Conservation (phyloP, 2,113 vertebrate species). For the Ursus arctos region DNA sequence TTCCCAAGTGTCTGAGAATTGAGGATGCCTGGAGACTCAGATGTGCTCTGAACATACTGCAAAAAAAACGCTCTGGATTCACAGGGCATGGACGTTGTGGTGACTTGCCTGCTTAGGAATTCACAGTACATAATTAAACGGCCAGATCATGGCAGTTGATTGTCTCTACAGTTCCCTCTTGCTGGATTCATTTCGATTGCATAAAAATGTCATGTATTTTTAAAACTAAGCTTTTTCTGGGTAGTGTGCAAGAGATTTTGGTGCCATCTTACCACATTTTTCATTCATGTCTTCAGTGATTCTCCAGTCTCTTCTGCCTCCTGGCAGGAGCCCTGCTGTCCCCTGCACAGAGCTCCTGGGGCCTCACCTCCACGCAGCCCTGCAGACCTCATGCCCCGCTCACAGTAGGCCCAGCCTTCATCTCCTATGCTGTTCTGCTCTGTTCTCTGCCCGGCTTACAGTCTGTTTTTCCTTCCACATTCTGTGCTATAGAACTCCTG, state of each 20-base stretch:
- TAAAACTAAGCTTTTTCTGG: background rate
- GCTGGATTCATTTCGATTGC: background rate
- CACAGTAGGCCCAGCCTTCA: background rate
- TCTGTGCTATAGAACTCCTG: background rate
- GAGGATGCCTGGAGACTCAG: background rate
- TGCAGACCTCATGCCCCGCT: no score
- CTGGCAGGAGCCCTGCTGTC: rapidly evolving
- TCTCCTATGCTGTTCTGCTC: background rate
- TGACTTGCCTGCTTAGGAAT: constrained; percentile 17
- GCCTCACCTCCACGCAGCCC: rapidly evolving
- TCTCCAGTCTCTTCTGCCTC: background rate
- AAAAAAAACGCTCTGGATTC: background rate
- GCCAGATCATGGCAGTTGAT: background rate
- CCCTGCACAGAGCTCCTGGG: background rate
- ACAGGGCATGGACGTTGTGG: background rate
- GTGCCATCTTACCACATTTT: background rate
- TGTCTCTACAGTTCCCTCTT: background rate
- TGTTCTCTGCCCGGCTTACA: background rate
- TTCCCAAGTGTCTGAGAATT: background rate
- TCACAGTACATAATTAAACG: background rate
- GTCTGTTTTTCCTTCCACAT: background rate
- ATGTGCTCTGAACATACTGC: background rate
- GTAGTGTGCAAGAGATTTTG: background rate
- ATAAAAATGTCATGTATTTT: background rate
- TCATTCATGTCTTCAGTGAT: background rate